Evolutionary conservation across 1,140 invertebrate species (phyloP).

Genomic region (Copidosoma floridanum): DNA sequence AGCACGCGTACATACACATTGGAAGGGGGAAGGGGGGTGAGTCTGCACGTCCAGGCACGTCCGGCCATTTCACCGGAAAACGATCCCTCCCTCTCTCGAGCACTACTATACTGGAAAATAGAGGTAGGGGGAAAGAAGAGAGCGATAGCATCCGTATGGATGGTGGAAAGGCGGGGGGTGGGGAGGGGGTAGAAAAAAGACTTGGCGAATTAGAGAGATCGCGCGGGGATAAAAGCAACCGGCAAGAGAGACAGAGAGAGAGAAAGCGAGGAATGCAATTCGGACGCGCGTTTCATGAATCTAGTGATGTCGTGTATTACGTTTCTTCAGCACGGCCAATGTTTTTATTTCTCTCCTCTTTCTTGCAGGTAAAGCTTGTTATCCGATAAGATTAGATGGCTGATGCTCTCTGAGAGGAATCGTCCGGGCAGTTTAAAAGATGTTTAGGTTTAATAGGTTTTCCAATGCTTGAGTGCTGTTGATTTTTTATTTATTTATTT

Average conservation of each 20-base stretch:
- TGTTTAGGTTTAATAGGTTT: too few species aligned
- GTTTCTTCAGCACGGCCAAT: too few species aligned
- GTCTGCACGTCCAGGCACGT: slow-evolving; percentile 11
- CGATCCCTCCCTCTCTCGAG: neutral
- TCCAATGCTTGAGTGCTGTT: too few species aligned
- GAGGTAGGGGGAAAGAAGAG: too few species aligned
- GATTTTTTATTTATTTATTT: too few species aligned
- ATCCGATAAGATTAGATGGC: neutral
- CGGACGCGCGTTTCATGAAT: slow-evolving; percentile 25
- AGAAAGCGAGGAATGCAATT: slow-evolving; percentile 16
- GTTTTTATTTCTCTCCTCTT: neutral
- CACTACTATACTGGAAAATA: neutral
- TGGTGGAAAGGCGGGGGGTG: too few species aligned
- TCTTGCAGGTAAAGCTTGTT: neutral
- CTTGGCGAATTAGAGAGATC: slow-evolving; percentile 11
- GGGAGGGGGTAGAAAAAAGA: neutral
- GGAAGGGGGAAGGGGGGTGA: too few species aligned
- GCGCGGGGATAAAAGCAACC: slow-evolving; percentile 3
- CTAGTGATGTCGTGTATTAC: slow-evolving; percentile 10
- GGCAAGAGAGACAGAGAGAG: too few species aligned
- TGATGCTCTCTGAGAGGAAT: too few species aligned
- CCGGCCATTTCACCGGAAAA: neutral
- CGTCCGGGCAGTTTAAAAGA: too few species aligned
- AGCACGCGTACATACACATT: too few species aligned
- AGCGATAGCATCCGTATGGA: too few species aligned